Percentiles rank a stretch among this genome's conserved stretches.
Evolutionary conservation across 2,113 vertebrate genomes (phyloP).

Genomic region (Buteo buteo): DNA sequence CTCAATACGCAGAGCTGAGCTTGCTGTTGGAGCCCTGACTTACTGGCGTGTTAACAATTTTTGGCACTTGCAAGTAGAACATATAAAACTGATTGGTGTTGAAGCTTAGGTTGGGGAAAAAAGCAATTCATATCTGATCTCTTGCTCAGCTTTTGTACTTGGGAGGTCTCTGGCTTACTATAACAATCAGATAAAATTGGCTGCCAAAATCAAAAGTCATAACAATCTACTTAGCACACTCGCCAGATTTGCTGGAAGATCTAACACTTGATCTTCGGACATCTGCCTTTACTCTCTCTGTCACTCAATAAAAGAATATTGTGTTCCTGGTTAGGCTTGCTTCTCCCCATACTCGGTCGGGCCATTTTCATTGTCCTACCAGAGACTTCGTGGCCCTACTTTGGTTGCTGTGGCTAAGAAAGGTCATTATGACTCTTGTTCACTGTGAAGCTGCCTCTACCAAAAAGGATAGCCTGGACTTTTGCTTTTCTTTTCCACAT

Average conservation of each 20-base stretch:
- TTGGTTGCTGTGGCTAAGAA: not conserved
- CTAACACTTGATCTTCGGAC: not conserved
- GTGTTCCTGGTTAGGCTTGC: not conserved
- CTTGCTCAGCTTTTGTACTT: conserved; percentile 26
- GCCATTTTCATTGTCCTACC: not conserved
- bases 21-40: not conserved
- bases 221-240: not conserved
- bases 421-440: not conserved
- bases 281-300: not conserved
- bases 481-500: not conserved
- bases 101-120: not conserved
- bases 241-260: conserved; percentile 5
- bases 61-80: not conserved
- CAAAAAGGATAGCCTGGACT: not conserved
- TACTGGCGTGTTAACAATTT: not conserved
- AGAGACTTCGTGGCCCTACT: not conserved
- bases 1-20: not conserved
- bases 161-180: conserved; percentile 38
- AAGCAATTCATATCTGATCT: not conserved
- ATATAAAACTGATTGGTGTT: conserved; percentile 18
- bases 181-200: conserved; percentile 31
- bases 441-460: not conserved
- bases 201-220: conserved; percentile 39
- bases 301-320: not conserved
- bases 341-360: not conserved